Evolutionary conservation across 2,797 vertebrate genomes (phyloP).

Genomic region (Anisognathus igniventris): DNA sequence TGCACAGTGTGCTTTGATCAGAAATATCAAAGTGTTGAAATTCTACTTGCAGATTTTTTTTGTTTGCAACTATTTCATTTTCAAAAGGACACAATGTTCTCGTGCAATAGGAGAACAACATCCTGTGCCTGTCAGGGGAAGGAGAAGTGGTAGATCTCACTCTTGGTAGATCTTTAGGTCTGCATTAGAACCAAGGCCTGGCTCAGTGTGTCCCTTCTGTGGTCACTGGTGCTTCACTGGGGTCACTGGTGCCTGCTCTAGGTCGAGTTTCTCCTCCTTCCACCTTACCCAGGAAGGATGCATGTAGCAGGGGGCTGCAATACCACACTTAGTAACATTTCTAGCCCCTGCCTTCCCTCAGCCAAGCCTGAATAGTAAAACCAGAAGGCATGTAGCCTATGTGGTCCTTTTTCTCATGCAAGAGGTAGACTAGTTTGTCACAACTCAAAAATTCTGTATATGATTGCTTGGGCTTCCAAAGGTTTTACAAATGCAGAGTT

Average conservation of each 20-base stretch:
- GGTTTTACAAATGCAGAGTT: neutral
- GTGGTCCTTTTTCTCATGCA: neutral
- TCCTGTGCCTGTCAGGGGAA: neutral
- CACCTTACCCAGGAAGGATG: neutral
- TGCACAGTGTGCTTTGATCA: neutral
- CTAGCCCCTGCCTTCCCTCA: neutral
- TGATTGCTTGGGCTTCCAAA: neutral
- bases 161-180: neutral
- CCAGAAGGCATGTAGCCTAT: fast-evolving
- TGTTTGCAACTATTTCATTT: neutral
- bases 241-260: neutral
- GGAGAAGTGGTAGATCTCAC: neutral
- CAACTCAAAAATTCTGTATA: fast-evolving
- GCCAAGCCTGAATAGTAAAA: neutral
- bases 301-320: neutral
- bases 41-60: neutral
- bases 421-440: neutral
- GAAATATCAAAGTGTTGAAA: neutral
- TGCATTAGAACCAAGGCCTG: neutral
- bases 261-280: fast-evolving
- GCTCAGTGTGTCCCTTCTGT: neutral
- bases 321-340: fast-evolving
- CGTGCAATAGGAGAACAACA: neutral
- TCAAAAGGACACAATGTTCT: neutral
- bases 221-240: neutral